A percentile compares a stretch with the other conserved stretches of the same genome.
These are phyloP conservation scores for Drosophila kepulauana DNA, from an alignment of 1,140 invertebrate genomes.

Conservation along the genomic window DNA sequence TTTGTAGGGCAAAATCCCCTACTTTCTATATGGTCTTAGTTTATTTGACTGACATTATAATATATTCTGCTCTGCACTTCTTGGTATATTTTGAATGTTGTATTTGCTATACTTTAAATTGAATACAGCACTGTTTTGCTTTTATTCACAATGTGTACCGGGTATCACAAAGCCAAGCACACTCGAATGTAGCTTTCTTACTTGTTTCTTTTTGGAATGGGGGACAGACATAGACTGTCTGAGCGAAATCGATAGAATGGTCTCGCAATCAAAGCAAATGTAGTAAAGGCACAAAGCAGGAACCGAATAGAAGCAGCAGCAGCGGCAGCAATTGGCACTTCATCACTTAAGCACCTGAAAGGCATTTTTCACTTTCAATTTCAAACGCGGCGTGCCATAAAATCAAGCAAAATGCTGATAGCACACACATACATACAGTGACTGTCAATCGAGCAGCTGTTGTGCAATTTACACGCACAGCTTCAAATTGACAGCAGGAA, in stretches of 20 bases:
- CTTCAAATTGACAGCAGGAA: conserved; percentile 74
- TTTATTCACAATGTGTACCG: too few relatives aligned
- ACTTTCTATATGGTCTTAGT: too few relatives aligned
- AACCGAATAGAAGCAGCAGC: conserved; percentile 2
- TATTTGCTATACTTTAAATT: too few relatives aligned
- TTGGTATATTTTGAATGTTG: too few relatives aligned
- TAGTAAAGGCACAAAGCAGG: conserved; percentile 28
- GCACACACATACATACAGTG: conserved; percentile 35
- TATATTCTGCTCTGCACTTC: too few relatives aligned
- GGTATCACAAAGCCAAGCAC: too few relatives aligned
- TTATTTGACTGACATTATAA: too few relatives aligned
- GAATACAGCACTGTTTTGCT: too few relatives aligned
- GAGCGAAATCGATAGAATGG: conserved; percentile 61
- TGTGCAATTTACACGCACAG: conserved; percentile 81
- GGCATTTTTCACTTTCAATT: conserved; percentile 83
- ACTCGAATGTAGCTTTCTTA: too few relatives aligned
- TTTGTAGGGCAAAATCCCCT: too few relatives aligned
- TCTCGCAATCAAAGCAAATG: conserved; percentile 63
- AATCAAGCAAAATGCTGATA: conserved; percentile 76
- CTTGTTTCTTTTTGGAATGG: conserved; percentile 15
- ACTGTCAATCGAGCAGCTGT: conserved; percentile 78
- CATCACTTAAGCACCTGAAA: conserved; percentile 82
- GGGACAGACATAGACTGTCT: background rate
- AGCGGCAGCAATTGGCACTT: conserved; percentile 71
- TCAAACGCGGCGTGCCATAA: conserved; percentile 74